Conservation (phyloP, 1,140 invertebrate genomes). For the Scaptomyza pallida region DNA sequence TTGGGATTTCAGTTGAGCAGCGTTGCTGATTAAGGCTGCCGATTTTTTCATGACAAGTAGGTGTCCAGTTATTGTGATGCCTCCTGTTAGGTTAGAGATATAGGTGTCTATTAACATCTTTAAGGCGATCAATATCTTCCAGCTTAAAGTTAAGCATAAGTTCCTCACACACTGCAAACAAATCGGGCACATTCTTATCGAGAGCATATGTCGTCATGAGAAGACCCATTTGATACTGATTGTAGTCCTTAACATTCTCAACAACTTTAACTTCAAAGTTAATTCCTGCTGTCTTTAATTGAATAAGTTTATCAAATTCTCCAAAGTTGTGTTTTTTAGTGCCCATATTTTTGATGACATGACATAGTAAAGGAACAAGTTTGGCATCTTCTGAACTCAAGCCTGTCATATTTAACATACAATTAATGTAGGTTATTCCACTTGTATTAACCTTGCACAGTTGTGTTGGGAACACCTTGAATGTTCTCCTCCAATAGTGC, state of each 20-base stretch:
- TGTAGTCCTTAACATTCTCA: conserved; percentile 87
- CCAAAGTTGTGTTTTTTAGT: conserved; percentile 91
- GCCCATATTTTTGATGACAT: conserved; percentile 92
- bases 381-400: conserved; percentile 88
- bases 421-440: conserved; percentile 92
- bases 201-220: conserved; percentile 91
- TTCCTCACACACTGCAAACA: conserved; percentile 92
- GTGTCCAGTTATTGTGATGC: conserved; percentile 92
- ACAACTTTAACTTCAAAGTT: conserved; percentile 87
- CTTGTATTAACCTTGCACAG: conserved; percentile 92
- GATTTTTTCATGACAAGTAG: conserved; percentile 92
- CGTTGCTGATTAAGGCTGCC: conserved; percentile 88
- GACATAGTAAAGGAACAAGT: conserved; percentile 92
- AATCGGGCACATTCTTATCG: conserved; percentile 90
- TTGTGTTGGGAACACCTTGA: conserved; percentile 88
- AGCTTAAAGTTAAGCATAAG: conserved; percentile 90
- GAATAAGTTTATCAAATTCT: conserved; percentile 91
- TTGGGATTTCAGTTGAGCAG: conserved; percentile 88
- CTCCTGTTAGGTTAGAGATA: conserved; percentile 90
- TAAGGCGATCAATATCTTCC: conserved; percentile 89
- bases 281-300: conserved; percentile 92
- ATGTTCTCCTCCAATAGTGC: conserved; percentile 85
- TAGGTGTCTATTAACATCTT: conserved; percentile 91
- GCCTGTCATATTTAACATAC: conserved; percentile 88
- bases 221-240: conserved; percentile 90